Evolutionary conservation across 1,140 invertebrate species (phyloP).

Genomic region (Hydropsyche tenuis): DNA sequence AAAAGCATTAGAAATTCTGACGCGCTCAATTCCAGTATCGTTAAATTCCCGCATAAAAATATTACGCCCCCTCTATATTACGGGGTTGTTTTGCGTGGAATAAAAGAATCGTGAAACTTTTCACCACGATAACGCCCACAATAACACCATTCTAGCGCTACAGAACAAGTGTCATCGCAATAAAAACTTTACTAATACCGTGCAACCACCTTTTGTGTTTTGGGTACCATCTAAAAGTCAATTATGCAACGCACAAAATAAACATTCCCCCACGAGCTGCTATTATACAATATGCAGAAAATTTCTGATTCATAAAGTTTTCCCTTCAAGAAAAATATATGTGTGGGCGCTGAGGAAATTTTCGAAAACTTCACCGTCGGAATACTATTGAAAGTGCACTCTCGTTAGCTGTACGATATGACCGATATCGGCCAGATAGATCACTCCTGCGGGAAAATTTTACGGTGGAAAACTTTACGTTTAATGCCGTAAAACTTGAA

Average conservation of each 20-base stretch:
- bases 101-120: slow-evolving; percentile 13
- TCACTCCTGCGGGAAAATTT: slow-evolving; percentile 5
- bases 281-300: not conserved
- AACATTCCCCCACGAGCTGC: not conserved
- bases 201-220: slow-evolving; percentile 11
- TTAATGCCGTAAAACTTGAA: not conserved
- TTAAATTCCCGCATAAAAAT: too few relatives aligned
- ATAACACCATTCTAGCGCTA: not conserved
- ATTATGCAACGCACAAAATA: not conserved
- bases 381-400: not conserved
- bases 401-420: not conserved
- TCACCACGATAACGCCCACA: not conserved
- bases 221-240: not conserved
- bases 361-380: not conserved
- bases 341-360: not conserved
- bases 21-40: too few relatives aligned
- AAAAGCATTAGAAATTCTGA: too few relatives aligned
- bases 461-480: not conserved
- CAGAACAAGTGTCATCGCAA: slow-evolving; percentile 11
- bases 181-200: slow-evolving; percentile 18
- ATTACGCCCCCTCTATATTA: too few relatives aligned
- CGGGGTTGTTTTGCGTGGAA: not conserved
- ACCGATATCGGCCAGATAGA: not conserved
- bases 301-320: too few relatives aligned
- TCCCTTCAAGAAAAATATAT: too few relatives aligned